phyloP scores from a whole-genome alignment of 2,797 vertebrate species.

The Graptemys geographica region DNA sequence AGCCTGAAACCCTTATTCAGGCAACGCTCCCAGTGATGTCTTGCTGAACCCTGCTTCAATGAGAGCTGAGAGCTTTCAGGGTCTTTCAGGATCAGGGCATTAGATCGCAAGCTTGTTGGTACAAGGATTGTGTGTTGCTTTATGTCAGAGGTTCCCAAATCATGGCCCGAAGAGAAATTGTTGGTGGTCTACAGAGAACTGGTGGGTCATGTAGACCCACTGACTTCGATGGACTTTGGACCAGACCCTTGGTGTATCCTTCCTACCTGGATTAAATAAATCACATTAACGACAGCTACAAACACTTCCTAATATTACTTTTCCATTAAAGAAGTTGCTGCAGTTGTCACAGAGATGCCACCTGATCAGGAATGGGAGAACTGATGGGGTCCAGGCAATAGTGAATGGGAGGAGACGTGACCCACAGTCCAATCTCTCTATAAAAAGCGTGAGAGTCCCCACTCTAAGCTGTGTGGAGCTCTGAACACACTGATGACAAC shows the following conservation, averaged over 20 bases:
- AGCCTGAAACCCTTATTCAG: neutral
- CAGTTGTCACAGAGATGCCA: neutral
- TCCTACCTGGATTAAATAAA: slow-evolving; percentile 16
- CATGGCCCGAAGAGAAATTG: neutral
- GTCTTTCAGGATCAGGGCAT: neutral
- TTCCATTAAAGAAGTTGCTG: neutral
- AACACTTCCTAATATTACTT: slow-evolving; percentile 6
- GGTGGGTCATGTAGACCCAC: neutral
- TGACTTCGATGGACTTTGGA: slow-evolving; percentile 24
- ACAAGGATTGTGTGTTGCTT: neutral
- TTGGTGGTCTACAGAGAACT: neutral
- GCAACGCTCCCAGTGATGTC: slow-evolving; percentile 12
- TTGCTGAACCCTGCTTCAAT: neutral
- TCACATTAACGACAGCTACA: neutral
- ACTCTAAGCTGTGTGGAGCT: neutral
- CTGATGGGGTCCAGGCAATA: slow-evolving; percentile 33
- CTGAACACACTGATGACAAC: neutral
- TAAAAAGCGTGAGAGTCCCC: neutral
- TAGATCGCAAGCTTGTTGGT: neutral
- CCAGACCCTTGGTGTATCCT: neutral
- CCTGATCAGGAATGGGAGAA: neutral
- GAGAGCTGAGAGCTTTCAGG: rapidly evolving
- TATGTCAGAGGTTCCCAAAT: neutral
- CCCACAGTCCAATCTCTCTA: neutral
- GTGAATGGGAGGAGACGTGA: neutral